A percentile compares a stretch with the other conserved stretches of the same genome.
phyloP scores from a whole-genome alignment of 2,888 invertebrate genomes.

The Harpalus rufipes region DNA sequence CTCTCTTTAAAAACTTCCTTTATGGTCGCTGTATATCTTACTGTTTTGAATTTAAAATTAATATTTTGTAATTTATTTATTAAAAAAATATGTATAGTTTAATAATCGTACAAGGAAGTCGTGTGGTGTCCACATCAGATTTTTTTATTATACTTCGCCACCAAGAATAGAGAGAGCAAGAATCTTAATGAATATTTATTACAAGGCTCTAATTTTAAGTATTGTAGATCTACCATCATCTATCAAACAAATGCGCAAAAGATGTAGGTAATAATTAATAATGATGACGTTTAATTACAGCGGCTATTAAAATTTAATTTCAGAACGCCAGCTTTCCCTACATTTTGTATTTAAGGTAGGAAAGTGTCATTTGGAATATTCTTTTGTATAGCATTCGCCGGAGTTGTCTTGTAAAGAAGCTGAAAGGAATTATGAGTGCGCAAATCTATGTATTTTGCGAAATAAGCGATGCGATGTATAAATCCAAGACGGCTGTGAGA shows the following conservation, averaged over 20 bases:
- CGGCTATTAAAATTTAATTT: slow-evolving; percentile 31
- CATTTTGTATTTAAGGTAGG: background rate
- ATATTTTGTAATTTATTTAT: no score
- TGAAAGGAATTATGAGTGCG: slow-evolving; percentile 30
- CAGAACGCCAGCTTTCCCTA: background rate
- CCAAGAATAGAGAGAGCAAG: no score
- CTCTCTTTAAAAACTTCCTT: no score
- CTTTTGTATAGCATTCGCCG: background rate
- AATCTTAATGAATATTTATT: no score
- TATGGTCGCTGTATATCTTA: no score
- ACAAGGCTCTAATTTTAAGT: no score
- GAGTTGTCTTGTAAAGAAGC: slow-evolving; percentile 26
- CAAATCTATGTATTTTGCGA: slow-evolving; percentile 26
- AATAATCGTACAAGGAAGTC: no score
- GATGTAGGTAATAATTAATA: background rate
- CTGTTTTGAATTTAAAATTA: no score
- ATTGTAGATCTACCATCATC: no score
- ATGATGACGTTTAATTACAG: background rate
- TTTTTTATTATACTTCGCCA: no score
- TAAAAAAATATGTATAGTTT: no score
- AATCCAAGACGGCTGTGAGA: slow-evolving; percentile 54
- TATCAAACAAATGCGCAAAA: background rate
- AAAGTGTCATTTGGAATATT: slow-evolving; percentile 1
- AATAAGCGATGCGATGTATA: slow-evolving; percentile 40
- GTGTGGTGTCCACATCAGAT: no score